Base-by-base conservation (phyloP, 2,888 invertebrate genomes). In the Lypha dubia region DNA sequence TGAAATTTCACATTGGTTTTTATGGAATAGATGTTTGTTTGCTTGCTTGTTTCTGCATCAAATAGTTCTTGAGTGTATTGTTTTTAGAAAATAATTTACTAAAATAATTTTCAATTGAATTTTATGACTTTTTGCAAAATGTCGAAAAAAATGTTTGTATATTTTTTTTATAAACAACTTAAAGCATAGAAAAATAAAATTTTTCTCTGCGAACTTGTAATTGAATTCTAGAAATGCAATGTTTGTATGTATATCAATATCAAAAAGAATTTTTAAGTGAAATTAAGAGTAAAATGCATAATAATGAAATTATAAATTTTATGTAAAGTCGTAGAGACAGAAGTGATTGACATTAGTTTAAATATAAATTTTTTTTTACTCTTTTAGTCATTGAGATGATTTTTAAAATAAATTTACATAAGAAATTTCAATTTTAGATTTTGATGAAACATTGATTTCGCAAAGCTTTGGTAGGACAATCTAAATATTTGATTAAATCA, bases 1-100 rank as follows among this genome's bases (percentile, higher is more conserved):
- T 65, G 65, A 56, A 65, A 60, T 41, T 65, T 65, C 15, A n/a
- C 67, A 41, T 79, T 62, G 49, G 41, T 17, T 75, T 56, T 58
- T 68, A 22, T 41, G 53, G 62, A 62, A 58, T 71, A 60, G 41
- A 46, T 46, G 58, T 44, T 60, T 70, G 49, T 7, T 51, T 73
- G 20, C 17, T 62, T 70, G 49, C 9, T 51, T 73, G 20, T 22
- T 62, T 76, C 76, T 60, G 67, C 71, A 24, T 38, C 80, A 67
- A 80, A 76, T 56, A 84, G 58, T 77, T 80, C 67, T 73, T 70
- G 46, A 75, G 79, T 38, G 79, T 28, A 76, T 80, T 84, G 60
- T 84, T 80, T 41, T 75, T 22, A 53, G 63, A 35, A 51, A 84
- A 76, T 70, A 58, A 79, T 84, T 76, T 75, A 28, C 63, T 46